Evolutionary conservation across 2,113 vertebrate species (phyloP).

Genomic region (Tetrao urogallus): DNA sequence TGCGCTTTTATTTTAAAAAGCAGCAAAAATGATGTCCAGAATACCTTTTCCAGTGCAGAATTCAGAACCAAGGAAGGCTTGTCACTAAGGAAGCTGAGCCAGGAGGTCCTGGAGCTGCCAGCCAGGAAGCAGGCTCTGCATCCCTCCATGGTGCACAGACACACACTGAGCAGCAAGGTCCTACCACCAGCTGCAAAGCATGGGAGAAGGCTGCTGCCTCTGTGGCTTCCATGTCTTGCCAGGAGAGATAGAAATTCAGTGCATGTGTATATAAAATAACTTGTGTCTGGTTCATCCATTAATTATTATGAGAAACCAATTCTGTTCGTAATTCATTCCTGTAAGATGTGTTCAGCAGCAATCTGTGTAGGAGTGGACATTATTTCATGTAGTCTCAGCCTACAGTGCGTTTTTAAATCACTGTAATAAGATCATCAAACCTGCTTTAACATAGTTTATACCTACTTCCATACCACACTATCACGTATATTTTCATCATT

Average conservation of each 20-base stretch:
- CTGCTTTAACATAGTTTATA: neutral
- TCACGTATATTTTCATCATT: neutral
- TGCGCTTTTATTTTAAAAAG: neutral
- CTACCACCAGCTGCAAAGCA: rapidly evolving
- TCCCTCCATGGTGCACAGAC: rapidly evolving
- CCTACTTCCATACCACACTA: neutral
- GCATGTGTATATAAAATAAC: neutral
- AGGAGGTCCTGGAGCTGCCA: neutral
- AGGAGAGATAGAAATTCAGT: neutral
- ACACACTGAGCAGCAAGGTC: rapidly evolving
- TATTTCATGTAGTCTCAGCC: neutral
- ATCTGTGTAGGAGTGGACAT: neutral
- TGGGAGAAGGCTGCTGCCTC: neutral
- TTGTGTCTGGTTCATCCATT: neutral
- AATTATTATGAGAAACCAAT: neutral
- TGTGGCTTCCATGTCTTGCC: neutral
- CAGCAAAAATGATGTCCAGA: rapidly evolving
- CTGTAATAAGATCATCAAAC: neutral
- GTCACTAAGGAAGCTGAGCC: neutral
- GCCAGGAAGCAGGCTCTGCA: rapidly evolving
- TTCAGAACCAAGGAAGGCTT: neutral
- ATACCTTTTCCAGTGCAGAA: neutral
- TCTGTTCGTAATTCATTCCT: neutral
- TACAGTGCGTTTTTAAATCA: neutral
- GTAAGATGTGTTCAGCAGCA: neutral